Base-by-base conservation (phyloP, 2,113 vertebrate genomes). In the Bostrychus sinensis region DNA sequence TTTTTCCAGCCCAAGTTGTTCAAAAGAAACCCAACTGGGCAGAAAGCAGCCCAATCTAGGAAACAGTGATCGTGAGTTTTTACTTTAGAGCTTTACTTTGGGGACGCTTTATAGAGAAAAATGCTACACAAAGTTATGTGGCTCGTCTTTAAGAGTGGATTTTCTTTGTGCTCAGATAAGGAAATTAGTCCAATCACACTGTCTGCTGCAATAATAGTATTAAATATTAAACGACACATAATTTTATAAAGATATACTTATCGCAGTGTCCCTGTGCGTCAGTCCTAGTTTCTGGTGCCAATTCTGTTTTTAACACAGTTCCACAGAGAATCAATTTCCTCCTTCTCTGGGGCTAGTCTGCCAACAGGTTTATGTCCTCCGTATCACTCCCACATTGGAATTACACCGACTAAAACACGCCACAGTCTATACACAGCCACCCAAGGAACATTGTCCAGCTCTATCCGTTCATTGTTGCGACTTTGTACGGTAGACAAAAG, bases 401-500 rank as follows among this genome's bases (percentile, higher is more conserved):
- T 37, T 12, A 37, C 16, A 23, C 7, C 14, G 26, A 10, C 25
- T 26, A 2, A n/a, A 26, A 50, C 23, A 26, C 22, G 6, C 6
- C 1, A 1, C 22, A 26, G n/a, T 26, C 22, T 14, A 50, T 26
- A 50, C 12, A 50, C 22, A 6, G 12, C 45, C 23, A 48, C 22
- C 45, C 45, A 26, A 48, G 23, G 23, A 25, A 26, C 23, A 50
- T 7, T 50, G 46, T 50, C 46, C 46, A 50, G 2, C 3, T 22
- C 13, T 28, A 28, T 59, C 13, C 39, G 17, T 14, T 54, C 43
- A 43, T 61, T 56, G 38, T 46, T 56, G 46, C 48, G 56, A 41
- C 62, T 59, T 56, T 62, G n/a, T 55, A 19, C 30, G 22, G 38
- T 25, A 25, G 38, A 72, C 38, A 66, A 73, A 57, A 22, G 12